Percentiles rank a stretch among this genome's conserved stretches.
Conservation (phyloP, 2,113 vertebrate species). For the Tringa solitaria region DNA sequence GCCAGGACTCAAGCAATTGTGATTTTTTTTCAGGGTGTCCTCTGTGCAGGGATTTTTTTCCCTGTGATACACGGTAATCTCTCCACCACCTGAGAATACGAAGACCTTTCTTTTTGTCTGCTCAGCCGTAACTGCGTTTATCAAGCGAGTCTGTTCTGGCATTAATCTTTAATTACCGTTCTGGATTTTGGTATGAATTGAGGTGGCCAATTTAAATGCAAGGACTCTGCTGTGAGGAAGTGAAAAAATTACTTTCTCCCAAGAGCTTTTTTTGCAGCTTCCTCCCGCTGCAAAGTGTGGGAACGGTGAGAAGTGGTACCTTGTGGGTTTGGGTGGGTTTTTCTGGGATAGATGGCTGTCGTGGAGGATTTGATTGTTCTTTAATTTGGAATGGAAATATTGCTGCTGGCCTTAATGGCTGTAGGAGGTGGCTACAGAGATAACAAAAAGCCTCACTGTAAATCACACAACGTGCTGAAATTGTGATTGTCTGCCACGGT, state of each 20-base stretch:
- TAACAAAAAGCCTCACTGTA: neutral
- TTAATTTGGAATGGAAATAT: neutral
- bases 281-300: neutral
- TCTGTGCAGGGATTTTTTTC: neutral
- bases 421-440: neutral
- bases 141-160: neutral
- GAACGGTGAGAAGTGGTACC: neutral
- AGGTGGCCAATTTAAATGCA: neutral
- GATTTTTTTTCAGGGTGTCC: neutral
- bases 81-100: neutral
- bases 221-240: neutral
- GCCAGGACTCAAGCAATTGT: neutral
- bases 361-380: neutral
- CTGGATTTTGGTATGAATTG: neutral
- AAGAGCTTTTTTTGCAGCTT: neutral
- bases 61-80: neutral
- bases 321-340: neutral
- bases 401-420: neutral
- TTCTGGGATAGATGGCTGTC: neutral
- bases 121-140: neutral
- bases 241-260: neutral
- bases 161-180: slow-evolving; percentile 2
- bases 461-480: neutral
- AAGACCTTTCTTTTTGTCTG: neutral
- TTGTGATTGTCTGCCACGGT: neutral